Percentiles rank a stretch among this genome's conserved stretches.
Evolutionary conservation across 2,888 invertebrate genomes (phyloP).

Genomic region (Ochropacha duplaris): DNA sequence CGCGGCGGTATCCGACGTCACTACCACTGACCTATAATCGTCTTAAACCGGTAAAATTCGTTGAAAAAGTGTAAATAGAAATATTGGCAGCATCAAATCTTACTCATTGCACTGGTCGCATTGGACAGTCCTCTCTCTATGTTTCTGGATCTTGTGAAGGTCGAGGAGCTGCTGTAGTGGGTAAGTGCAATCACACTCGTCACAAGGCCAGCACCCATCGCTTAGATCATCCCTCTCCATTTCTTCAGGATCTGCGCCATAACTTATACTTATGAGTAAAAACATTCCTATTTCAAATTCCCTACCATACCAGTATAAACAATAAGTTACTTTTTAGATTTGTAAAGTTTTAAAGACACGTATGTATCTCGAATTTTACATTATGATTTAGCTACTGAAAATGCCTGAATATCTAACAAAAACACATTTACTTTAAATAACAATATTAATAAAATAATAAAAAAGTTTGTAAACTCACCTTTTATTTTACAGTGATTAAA

Average conservation of each 20-base stretch:
- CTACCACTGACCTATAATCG: too few relatives aligned
- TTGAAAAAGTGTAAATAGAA: too few relatives aligned
- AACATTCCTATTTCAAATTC: background rate
- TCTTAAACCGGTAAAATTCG: too few relatives aligned
- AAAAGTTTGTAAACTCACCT: slow-evolving; percentile 5
- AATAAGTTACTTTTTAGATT: too few relatives aligned
- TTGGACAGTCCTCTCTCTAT: slow-evolving; percentile 82
- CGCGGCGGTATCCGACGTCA: too few relatives aligned
- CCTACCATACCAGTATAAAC: too few relatives aligned
- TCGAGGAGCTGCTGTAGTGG: slow-evolving; percentile 87
- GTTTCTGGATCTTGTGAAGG: slow-evolving; percentile 85
- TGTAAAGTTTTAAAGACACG: too few relatives aligned
- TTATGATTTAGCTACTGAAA: too few relatives aligned
- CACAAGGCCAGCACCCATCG: slow-evolving; percentile 80
- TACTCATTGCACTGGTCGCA: slow-evolving; percentile 76
- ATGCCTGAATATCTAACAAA: background rate
- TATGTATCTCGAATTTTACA: too few relatives aligned
- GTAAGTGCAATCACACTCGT: slow-evolving; percentile 87
- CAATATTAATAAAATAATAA: slow-evolving; percentile 2
- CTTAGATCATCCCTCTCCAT: slow-evolving; percentile 10
- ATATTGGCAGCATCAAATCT: too few relatives aligned
- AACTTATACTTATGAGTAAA: slow-evolving; percentile 18
- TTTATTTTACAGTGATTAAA: background rate
- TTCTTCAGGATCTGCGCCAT: slow-evolving; percentile 34
- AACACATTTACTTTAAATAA: too few relatives aligned